Percentiles rank a stretch among this genome's conserved stretches.
phyloP scores from a whole-genome alignment of 2,888 invertebrate genomes.

The Nymphalis c-album region DNA sequence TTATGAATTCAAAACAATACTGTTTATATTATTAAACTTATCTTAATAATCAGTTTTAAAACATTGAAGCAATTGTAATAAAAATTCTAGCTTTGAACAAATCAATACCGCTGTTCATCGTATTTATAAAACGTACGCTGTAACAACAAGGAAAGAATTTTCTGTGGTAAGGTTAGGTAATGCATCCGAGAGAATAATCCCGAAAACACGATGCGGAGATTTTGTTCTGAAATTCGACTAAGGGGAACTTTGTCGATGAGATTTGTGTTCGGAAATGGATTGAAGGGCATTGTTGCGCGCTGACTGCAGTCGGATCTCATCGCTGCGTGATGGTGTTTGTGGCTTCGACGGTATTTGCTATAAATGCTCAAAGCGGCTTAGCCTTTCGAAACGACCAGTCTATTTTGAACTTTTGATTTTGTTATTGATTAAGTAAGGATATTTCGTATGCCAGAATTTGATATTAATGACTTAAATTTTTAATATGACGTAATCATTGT shows the following conservation, averaged over 20 bases:
- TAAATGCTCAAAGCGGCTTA: slow-evolving; percentile 17
- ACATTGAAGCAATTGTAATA: background rate
- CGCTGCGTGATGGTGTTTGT: slow-evolving; percentile 39
- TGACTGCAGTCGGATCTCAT: slow-evolving; percentile 51
- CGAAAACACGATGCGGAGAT: slow-evolving; percentile 63
- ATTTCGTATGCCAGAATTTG: too few species aligned
- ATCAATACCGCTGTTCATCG: background rate
- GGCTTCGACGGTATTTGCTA: slow-evolving; percentile 18
- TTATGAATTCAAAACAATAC: too few species aligned
- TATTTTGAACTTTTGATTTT: slow-evolving; percentile 2
- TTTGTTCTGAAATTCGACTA: slow-evolving; percentile 56
- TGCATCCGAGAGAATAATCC: slow-evolving; percentile 54
- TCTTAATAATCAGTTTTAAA: background rate
- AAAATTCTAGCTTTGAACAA: background rate
- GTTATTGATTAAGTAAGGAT: too few species aligned
- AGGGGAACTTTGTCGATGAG: slow-evolving; percentile 60
- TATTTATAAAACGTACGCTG: slow-evolving; percentile 9
- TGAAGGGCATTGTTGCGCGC: slow-evolving; percentile 62
- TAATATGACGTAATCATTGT: too few species aligned
- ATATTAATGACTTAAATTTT: too few species aligned
- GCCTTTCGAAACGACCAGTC: slow-evolving; percentile 6
- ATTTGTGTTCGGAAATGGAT: slow-evolving; percentile 72
- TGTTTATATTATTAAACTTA: background rate
- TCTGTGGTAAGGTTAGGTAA: slow-evolving; percentile 28
- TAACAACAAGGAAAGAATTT: slow-evolving; percentile 30